Base-by-base conservation (phyloP, 1,140 invertebrate genomes). In the Anoplolepis gracilipes region DNA sequence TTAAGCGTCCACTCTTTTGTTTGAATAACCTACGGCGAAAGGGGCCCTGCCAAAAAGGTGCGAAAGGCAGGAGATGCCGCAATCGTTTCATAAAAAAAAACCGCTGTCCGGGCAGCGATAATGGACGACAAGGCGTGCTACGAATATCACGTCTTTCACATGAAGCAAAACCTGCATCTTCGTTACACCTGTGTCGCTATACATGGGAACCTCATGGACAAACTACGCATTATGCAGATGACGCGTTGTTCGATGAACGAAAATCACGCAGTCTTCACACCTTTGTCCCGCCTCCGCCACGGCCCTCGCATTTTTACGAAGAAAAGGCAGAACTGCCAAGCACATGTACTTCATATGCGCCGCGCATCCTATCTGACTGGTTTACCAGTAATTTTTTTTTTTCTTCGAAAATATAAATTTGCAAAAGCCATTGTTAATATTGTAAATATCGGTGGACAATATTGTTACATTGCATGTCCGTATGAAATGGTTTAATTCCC, bases 191-290 rank as follows among this genome's bases (percentile, higher is more conserved):
- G 87, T 73, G 22, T 64, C 70, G 57, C n/a, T 28, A 8, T 28
- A 22, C 70, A 84, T 89, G 87, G 67, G 55, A 89, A 86, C 25
- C 53, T 39, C 61, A 62, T 67, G 85, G 72, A 69, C 88, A 53
- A 70, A 61, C 87, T 84, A 89, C 87, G 87, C 78, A 89, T 89
- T 89, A 89, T 89, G 88, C 85, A 89, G 87, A 89, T 89, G 85
- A 73, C 64, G 76, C 57, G 86, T 55, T 87, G 49, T 85, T 57
- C 76, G 49, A 81, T 77, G 65, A 79, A 81, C 64, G 70, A 88
- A 88, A 89, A 73, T 82, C 84, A 82, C 76, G 55, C 55, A 11
- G 22, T 28, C 46, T 67, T 49, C 46, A 6, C 42, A 70, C 69
- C 77, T 70, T 42, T 25, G 36, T 13, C n/a, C 11, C 25, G 19